phyloP scores from a whole-genome alignment of 2,797 vertebrate genomes.

The Eremophila alpestris region DNA sequence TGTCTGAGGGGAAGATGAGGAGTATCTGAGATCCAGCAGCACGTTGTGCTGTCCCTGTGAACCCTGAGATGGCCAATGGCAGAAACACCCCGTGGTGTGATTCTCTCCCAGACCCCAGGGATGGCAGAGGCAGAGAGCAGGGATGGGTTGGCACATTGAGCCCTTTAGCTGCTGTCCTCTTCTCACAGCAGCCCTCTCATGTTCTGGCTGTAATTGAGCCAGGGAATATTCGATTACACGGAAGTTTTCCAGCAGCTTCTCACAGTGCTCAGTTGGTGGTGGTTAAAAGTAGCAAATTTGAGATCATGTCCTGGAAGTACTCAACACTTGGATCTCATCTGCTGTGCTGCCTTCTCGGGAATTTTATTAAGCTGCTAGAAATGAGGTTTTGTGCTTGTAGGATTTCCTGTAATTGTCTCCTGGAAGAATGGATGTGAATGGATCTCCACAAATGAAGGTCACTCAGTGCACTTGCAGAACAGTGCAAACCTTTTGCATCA shows the following conservation, averaged over 20 bases:
- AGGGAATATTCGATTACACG: background rate
- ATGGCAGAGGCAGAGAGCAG: background rate
- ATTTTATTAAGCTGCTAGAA: background rate
- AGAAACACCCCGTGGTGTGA: fast-evolving
- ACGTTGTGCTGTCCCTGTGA: background rate
- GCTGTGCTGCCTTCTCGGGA: background rate
- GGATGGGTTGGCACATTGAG: background rate
- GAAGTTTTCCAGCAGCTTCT: conserved; percentile 6
- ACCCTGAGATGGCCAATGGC: background rate
- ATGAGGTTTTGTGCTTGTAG: background rate
- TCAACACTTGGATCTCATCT: background rate
- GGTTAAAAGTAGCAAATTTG: background rate
- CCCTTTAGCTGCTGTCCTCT: background rate
- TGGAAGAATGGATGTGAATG: background rate
- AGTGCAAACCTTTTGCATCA: background rate
- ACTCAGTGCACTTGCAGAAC: background rate
- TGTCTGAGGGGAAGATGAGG: background rate
- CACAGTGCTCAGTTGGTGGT: background rate
- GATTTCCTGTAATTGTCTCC: background rate
- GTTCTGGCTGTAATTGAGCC: background rate
- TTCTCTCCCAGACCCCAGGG: background rate
- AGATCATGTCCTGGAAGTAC: background rate
- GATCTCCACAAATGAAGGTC: background rate
- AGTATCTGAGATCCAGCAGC: background rate
- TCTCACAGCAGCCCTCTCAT: background rate